phyloP scores from a whole-genome alignment of 2,797 vertebrate genomes.

The Synaphobranchus kaupii region DNA sequence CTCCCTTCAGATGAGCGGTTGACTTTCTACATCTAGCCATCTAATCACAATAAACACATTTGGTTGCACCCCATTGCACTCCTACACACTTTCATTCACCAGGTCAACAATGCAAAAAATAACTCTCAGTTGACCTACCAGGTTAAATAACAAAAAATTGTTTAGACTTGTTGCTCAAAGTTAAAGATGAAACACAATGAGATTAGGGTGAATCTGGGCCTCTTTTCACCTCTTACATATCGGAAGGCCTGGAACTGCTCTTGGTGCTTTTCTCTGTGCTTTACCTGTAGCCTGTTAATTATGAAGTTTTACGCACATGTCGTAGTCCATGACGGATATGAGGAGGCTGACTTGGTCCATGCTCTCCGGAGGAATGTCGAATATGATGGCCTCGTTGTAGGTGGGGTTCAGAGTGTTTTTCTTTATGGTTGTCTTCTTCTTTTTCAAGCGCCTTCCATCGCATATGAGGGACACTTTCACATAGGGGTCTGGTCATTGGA shows the following conservation, averaged over 20 bases:
- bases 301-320: conserved; percentile 75
- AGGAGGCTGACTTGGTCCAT: conserved; percentile 98
- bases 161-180: neutral
- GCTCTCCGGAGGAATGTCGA: conserved; percentile 96
- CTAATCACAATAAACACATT: too few species aligned
- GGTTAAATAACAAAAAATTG: neutral
- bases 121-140: too few species aligned
- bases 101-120: too few species aligned
- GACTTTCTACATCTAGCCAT: too few species aligned
- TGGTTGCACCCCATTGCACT: too few species aligned
- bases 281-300: neutral
- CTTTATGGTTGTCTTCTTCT: conserved; percentile 98
- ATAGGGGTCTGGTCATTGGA: conserved; percentile 81
- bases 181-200: neutral
- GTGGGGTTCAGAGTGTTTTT: conserved; percentile 96
- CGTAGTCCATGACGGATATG: conserved; percentile 98
- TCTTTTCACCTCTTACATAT: neutral
- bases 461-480: conserved; percentile 97
- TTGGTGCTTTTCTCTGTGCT: neutral
- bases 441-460: conserved; percentile 92
- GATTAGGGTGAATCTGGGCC: neutral
- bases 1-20: too few species aligned
- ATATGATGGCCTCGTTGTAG: conserved; percentile 98
- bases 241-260: neutral
- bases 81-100: too few species aligned